Evolutionary conservation across 1,140 invertebrate genomes (phyloP).

Genomic region (Neodiprion virginianus): DNA sequence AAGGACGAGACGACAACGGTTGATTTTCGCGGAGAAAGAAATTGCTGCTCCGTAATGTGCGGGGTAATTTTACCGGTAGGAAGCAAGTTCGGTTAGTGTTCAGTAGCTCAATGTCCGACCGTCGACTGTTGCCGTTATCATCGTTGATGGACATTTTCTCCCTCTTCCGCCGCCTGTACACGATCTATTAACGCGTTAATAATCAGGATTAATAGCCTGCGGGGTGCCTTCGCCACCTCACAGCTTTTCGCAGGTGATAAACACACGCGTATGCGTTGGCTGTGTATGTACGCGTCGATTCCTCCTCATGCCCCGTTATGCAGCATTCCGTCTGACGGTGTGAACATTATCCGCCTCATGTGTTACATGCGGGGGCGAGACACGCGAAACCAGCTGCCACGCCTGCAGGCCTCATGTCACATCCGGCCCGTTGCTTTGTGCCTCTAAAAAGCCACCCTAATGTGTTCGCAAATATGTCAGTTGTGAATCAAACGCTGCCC

Average conservation of each 20-base stretch:
- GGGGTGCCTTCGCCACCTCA: too few species aligned
- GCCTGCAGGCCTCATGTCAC: constrained; percentile 8
- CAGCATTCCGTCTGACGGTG: too few species aligned
- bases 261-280: too few species aligned
- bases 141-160: neutral
- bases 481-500: neutral
- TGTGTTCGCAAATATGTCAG: neutral
- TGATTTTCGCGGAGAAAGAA: too few species aligned
- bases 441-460: neutral
- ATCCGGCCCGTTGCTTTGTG: constrained; percentile 9
- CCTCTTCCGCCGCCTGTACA: neutral
- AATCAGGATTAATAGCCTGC: neutral
- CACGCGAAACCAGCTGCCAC: neutral
- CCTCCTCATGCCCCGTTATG: too few species aligned
- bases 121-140: neutral
- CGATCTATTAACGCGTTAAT: constrained; percentile 5
- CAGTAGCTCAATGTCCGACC: neutral
- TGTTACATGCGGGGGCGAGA: neutral
- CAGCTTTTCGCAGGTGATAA: too few species aligned
- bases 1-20: too few species aligned
- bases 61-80: too few species aligned
- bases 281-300: too few species aligned
- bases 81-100: neutral
- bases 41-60: too few species aligned
- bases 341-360: neutral